Base-by-base conservation (phyloP, 1,140 invertebrate species). In the Scylla paramamosain region DNA sequence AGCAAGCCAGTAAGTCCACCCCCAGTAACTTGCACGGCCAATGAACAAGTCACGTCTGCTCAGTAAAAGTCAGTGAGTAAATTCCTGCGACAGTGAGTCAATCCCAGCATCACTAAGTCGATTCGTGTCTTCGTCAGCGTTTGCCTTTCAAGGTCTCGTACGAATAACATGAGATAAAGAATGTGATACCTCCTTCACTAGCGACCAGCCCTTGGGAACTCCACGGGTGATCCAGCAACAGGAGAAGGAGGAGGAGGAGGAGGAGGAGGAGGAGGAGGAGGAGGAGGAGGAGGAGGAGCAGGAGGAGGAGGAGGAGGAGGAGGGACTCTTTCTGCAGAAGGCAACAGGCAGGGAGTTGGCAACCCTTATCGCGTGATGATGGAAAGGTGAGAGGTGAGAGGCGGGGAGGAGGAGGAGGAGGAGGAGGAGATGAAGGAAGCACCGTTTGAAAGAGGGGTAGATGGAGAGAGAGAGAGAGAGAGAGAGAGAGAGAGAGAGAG, bases 401-500 rank as follows among this genome's bases (percentile, higher is more conserved):
- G 31, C 28, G 86, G 4, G 86, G 25, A 46, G 39, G 86, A 90
- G 88, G 29, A n/a, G 25, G 67, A 77, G 67, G 25, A 77, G 67
- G 25, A n/a, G 25, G 67, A n/a, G 67, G 67, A 77, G 67, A n/a
- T 7, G 25, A 20, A 77, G 67, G 25, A n/a, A 77, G n/a, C 4
- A n/a, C 12, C 12, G 67, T 20, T 12, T 20, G 67, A 77, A 20
- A 77, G 67, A 77, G 25, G 20, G 67, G 20, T 12, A 77, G 67
- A 77, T 12, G n/a, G 67, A 77, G 8, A 77, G 67, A 77, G 8
- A 77, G 67, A 77, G 8, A 77, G 25, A 77, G 67, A 77, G 25
- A 77, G 67, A 77, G 67, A 77, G 67, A 77, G 67, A 77, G 67
- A 77, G 67, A 77, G 67, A 59, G 67, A 77, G 67, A 77, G 67